Conservation (phyloP, 2,113 vertebrate species). For the Pycnonotus jocosus region DNA sequence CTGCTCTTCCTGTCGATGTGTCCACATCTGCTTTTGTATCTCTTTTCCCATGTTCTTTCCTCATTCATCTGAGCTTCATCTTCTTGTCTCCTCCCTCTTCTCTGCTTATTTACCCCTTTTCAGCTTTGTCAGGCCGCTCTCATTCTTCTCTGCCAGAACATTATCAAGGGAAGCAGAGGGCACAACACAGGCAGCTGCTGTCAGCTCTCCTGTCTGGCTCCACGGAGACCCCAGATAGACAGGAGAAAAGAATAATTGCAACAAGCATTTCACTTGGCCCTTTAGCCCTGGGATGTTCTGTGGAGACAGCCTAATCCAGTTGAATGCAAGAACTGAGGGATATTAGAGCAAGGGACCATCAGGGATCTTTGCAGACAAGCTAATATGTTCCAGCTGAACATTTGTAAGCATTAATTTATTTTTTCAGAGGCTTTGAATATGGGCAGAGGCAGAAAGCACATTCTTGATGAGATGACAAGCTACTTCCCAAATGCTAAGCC, state of each 20-base stretch:
- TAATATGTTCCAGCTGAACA: conserved; percentile 26
- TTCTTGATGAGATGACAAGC: not conserved
- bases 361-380: conserved; percentile 11
- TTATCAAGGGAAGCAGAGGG: not conserved
- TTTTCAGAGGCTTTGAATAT: not conserved
- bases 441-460: not conserved
- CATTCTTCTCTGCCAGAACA: conserved; percentile 52
- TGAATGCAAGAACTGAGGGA: not conserved
- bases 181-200: not conserved
- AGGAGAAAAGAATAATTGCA: conserved; percentile 46
- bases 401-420: conserved; percentile 2
- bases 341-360: conserved; percentile 37
- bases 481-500: not conserved
- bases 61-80: not conserved
- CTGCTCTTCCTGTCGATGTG: not conserved
- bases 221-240: conserved; percentile 3
- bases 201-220: conserved; percentile 47
- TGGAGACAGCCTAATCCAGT: conserved; percentile 41
- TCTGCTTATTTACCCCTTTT: not conserved
- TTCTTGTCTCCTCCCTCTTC: not conserved
- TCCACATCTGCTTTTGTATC: not conserved
- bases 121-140: conserved; percentile 6
- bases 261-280: conserved; percentile 25
- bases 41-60: not conserved
- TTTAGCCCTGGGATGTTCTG: conserved; percentile 31